Base-by-base conservation (phyloP, 2,888 invertebrate species). In the Tridacna gigas region DNA sequence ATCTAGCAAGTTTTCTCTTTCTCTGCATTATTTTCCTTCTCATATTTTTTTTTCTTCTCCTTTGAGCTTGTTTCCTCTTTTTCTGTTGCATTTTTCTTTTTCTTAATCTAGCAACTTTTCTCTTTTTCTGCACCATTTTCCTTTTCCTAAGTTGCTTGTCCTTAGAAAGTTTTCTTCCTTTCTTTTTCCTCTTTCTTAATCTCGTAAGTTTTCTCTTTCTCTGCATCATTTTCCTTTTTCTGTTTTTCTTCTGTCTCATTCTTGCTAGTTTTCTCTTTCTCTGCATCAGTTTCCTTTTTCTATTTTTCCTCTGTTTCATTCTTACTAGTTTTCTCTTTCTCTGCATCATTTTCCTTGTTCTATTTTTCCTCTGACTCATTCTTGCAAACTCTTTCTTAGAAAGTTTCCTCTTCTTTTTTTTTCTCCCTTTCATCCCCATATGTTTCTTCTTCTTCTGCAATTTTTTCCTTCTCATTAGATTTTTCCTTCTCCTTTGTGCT, bases 331-430 rank as follows among this genome's bases (percentile, higher is more conserved):
- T 60, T 67, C 37, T 28, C 28, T 71, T 22, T 25, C 3, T 73
- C 37, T 73, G 13, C 51, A n/a, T n/a, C 48, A 18, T 28, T 45
- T 7, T 45, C 20, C 37, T 26, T 71, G 15, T 47, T 7, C 61
- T 26, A 15, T 37, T 71, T 47, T 71, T 71, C 37, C 22, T 77
- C 67, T 74, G 25, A 12, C 28, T 78, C 20, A 26, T 56, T 65
- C 69, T 51, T 45, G 18, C 0, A 28, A 45, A 18, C 25, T 48
- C 48, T 47, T 48, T 26, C 63, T 71, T 67, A 9, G 9, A 28
- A 18, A 22, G 26, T 60, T 76, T 45, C 37, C 22, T n/a, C 5
- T 22, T 22, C 20, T 56, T 56, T 60, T 69, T 69, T 60, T 47
- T 25, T 69, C 22, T 45, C 45, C 20, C 45, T 67, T 13, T 9